Percentiles rank a stretch among this genome's conserved stretches.
Evolutionary conservation across 2,888 invertebrate species (phyloP).

Genomic region (Xylota segnis): DNA sequence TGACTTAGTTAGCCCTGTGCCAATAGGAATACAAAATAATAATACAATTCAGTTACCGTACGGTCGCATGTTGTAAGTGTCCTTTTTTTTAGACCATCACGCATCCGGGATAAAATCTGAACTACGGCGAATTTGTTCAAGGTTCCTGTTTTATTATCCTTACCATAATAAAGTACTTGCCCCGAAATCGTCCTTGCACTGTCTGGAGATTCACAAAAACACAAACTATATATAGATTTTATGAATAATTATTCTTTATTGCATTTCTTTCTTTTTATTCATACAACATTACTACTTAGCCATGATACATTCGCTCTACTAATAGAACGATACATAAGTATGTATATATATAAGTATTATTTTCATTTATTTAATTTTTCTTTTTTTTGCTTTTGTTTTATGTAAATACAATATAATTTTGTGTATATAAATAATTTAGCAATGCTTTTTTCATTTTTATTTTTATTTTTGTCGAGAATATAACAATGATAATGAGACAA

Average conservation of each 20-base stretch:
- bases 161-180: neutral
- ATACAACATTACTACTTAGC: slow-evolving; percentile 51
- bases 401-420: slow-evolving; percentile 37
- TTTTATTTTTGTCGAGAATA: slow-evolving; percentile 2
- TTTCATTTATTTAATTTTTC: neutral
- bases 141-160: neutral
- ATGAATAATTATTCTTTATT: slow-evolving; percentile 54
- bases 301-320: slow-evolving; percentile 26
- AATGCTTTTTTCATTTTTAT: neutral
- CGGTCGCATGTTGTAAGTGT: no score
- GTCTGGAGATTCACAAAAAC: neutral
- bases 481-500: slow-evolving; percentile 43
- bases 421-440: slow-evolving; percentile 53
- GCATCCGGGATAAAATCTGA: no score
- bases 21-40: no score
- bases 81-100: no score
- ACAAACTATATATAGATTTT: slow-evolving; percentile 2
- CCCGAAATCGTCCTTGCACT: neutral
- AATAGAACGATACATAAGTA: slow-evolving; percentile 9
- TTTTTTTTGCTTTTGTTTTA: neutral
- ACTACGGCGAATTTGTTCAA: no score
- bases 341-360: slow-evolving; percentile 16
- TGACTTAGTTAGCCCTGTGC: no score
- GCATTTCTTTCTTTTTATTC: slow-evolving; percentile 29
- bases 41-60: no score